Conservation (phyloP, 30 jellyfish, hydroid and myxozoan genomes). For the Catostylus mosaicus region DNA sequence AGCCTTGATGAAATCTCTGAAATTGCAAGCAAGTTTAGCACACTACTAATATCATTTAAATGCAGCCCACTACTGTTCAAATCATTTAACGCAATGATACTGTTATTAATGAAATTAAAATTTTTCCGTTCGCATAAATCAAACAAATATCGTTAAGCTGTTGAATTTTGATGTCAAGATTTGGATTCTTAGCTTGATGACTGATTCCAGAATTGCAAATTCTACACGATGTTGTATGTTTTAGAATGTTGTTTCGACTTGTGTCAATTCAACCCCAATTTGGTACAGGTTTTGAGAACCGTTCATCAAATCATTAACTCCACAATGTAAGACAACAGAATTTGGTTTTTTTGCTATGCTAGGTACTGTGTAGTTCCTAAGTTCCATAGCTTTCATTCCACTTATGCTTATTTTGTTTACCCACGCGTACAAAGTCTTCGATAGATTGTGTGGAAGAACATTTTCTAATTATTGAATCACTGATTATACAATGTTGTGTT, state of each 20-base stretch:
- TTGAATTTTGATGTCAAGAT: background rate
- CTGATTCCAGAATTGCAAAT: background rate
- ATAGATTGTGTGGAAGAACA: slow-evolving; percentile 2
- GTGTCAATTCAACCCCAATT: background rate
- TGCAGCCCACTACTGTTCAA: background rate
- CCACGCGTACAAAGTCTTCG: slow-evolving; percentile 12
- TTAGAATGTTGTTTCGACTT: background rate
- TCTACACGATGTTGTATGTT: background rate
- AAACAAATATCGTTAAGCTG: background rate
- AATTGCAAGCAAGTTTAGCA: slow-evolving; percentile 4
- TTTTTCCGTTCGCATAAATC: slow-evolving; percentile 2
- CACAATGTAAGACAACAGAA: background rate
- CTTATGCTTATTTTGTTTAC: slow-evolving; percentile 46
- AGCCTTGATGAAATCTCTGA: slow-evolving; percentile 17
- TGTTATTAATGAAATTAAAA: background rate
- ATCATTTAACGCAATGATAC: background rate
- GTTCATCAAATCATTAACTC: background rate
- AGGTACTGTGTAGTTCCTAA: slow-evolving; percentile 9
- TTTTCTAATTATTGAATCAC: too few relatives aligned
- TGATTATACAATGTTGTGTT: too few relatives aligned
- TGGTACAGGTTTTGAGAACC: background rate
- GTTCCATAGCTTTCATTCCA: slow-evolving; percentile 20
- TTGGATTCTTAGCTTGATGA: slow-evolving; percentile 4
- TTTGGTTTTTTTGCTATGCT: slow-evolving; percentile 4
- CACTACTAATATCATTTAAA: background rate